Evolutionary conservation across 2,113 vertebrate genomes (phyloP).

Genomic region (Empidonax alnorum): DNA sequence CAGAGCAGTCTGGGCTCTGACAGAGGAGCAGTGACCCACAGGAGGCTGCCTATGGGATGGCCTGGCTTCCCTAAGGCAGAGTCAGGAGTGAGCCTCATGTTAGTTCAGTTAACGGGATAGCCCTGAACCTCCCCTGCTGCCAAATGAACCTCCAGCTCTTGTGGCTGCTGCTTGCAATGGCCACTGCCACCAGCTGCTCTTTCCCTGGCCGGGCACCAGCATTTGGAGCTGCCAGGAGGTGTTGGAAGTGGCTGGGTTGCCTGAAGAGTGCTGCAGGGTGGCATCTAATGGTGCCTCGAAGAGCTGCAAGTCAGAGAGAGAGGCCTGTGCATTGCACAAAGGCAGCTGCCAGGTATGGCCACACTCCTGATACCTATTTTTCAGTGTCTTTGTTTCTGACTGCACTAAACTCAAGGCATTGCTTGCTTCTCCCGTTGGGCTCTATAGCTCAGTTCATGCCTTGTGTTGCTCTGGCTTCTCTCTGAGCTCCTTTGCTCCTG

Average conservation of each 20-base stretch:
- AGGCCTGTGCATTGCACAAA: too few species aligned
- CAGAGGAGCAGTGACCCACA: background rate
- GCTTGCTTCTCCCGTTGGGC: background rate
- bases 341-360: background rate
- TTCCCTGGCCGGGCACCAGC: background rate
- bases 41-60: background rate
- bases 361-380: rapidly evolving
- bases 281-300: background rate
- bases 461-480: background rate
- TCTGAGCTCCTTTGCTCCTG: background rate
- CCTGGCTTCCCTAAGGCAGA: background rate
- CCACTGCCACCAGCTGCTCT: background rate
- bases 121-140: background rate
- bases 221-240: background rate
- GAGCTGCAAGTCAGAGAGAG: background rate
- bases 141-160: background rate
- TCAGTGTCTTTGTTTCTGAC: background rate
- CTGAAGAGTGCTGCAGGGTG: background rate
- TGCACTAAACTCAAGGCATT: background rate
- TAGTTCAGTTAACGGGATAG: background rate
- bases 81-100: background rate
- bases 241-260: background rate
- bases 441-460: background rate
- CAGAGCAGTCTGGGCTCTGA: background rate
- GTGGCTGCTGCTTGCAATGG: background rate